Base-by-base conservation (phyloP, 2,797 vertebrate species). In the Fistularia tabacaria region DNA sequence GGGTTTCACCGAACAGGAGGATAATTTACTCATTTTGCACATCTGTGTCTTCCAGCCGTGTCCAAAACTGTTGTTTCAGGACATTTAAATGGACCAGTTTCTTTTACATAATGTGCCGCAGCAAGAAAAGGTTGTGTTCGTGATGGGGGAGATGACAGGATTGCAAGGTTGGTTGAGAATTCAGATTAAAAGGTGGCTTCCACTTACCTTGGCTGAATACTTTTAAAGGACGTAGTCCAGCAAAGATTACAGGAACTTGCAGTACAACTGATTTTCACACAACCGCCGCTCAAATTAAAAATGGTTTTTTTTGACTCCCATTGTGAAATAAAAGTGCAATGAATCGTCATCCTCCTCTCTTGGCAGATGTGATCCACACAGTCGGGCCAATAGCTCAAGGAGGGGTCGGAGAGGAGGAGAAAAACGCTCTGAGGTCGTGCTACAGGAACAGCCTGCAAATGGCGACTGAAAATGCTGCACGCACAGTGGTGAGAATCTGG, bases 311-410 rank as follows among this genome's bases (percentile, higher is more conserved):
- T 25, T 25, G 5, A 25, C 25, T 25, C 25, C 25, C 25, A 25
- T 25, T 25, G 2, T 25, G 25, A 25, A 48, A 14, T 36, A 3
- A 3, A 10, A 48, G 5, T 12, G 45, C 6, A 8, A n/a, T 7
- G 13, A 44, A 44, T 12, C 1, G 8, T 15, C 7, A 45, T 13
- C 8, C 12, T 14, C 9, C 36, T 14, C 8, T 39, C 10, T 15
- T 43, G 0, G 38, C 86, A 96, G 94, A 92, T 59, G 91, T 96
- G 71, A 93, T 95, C 80, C 94, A 95, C 84, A 94, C 94, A 0
- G 94, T 95, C 79, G 94, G 94, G 25, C 94, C 94, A 7, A 89
- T 95, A 9, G 91, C 58, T 43, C 82, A 86, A 40, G 91, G 87
- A n/a, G 61, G 83, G 15, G 93, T 93, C 9, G 86, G 86, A 13